Base-by-base conservation (phyloP, 1,140 invertebrate genomes). In the Nasonia longicornis region DNA sequence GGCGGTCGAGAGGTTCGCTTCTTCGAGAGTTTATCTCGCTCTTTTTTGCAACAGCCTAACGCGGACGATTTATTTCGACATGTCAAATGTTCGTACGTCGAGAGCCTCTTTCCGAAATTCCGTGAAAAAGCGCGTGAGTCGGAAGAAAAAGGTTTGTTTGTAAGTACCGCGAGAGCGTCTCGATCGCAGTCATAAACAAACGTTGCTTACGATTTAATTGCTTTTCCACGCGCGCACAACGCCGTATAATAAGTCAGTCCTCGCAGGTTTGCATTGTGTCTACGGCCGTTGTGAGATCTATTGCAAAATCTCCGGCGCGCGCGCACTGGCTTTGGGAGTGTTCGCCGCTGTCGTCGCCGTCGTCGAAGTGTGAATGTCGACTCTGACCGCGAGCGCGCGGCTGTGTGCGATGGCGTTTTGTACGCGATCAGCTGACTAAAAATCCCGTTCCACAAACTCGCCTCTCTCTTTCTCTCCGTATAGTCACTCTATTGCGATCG, bases 391-490 rank as follows among this genome's bases (percentile, higher is more conserved):
- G 26, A 29, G 22, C 35, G 26, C 20, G 16, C 0, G 20, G n/a
- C 14, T 58, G 20, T 58, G 52, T n/a, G 4, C 52, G 52, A 58
- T 58, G 52, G 52, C 52, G 52, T 58, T 58, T 58, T 58, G 52
- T 58, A n/a, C 45, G n/a, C 71, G 71, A 73, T 48, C 71, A 73
- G 71, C 71, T 73, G 71, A 52, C 71, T 73, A 45, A 29, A 73
- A 48, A 73, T 73, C 71, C 71, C 71, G 71, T 73, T 73, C 42
- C n/a, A n/a, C 16, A 42, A 16, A 71, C 66, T 67, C 66, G 29
- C 66, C 22, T 31, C 66, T 26, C 66, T 71, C 69, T 42, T 42
- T 35, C 29, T 35, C 29, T 58, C 64, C n/a, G 64, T 26, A 2
- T 0, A 4, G 58, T 63, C 14, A 14, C 14, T 29, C 64, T 67